Conservation (phyloP, 2,888 invertebrate species). For the Mythimna ferrago region DNA sequence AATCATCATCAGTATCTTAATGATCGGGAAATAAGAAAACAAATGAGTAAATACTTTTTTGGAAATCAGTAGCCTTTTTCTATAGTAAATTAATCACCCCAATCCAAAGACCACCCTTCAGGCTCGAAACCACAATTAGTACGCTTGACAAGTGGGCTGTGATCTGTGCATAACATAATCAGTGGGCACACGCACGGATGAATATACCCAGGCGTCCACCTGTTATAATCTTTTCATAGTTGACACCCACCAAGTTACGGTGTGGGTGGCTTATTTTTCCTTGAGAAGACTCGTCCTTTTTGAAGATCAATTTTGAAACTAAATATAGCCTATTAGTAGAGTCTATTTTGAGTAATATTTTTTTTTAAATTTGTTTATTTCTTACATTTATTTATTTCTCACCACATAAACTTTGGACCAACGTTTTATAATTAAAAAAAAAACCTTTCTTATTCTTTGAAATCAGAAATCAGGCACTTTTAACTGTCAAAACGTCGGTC, state of each 20-base stretch:
- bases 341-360: neutral
- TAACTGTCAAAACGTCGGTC: too few relatives aligned
- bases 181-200: constrained; percentile 19
- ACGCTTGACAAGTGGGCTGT: constrained; percentile 26
- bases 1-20: neutral
- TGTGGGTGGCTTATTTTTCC: constrained; percentile 34
- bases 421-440: too few relatives aligned
- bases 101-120: neutral
- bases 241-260: neutral
- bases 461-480: too few relatives aligned
- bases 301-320: constrained; percentile 16
- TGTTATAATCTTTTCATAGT: constrained; percentile 28
- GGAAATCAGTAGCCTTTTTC: neutral
- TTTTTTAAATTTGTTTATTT: too few relatives aligned
- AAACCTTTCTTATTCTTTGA: too few relatives aligned
- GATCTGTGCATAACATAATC: constrained; percentile 30
- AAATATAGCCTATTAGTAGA: constrained; percentile 8
- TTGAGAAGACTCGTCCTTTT: neutral
- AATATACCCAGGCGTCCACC: constrained; percentile 8
- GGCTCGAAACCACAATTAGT: neutral
- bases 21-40: neutral
- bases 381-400: too few relatives aligned
- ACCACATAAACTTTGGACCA: too few relatives aligned
- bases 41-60: too few relatives aligned
- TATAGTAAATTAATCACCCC: neutral